phyloP scores from a whole-genome alignment of 2,797 vertebrate genomes.

The Avahi laniger region DNA sequence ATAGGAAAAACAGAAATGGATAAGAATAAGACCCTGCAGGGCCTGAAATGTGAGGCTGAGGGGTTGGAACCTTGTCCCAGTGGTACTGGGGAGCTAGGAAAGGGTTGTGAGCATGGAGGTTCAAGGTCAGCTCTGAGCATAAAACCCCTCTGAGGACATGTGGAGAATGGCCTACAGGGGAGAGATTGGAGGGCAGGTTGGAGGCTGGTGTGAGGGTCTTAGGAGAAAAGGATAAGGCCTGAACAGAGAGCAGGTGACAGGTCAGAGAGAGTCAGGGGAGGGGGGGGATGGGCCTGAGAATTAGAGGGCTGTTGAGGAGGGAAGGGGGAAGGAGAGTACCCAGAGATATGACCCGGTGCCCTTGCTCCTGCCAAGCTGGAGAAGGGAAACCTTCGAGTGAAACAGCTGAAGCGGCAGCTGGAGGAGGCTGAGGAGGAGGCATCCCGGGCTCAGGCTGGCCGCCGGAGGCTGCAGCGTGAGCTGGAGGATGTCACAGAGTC shows the following conservation, averaged over 20 bases:
- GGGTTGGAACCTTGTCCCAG: neutral
- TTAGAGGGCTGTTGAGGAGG: neutral
- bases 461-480: constrained; percentile 92
- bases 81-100: neutral
- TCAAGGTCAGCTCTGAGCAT: neutral
- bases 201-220: neutral
- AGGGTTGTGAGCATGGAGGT: neutral
- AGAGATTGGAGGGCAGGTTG: too few relatives aligned
- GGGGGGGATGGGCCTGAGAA: neutral
- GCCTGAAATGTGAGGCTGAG: neutral
- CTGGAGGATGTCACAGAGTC: constrained; percentile 92
- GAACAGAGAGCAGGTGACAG: neutral
- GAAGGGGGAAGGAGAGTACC: accelerated
- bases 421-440: constrained; percentile 96
- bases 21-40: neutral
- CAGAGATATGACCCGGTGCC: accelerated
- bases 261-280: neutral
- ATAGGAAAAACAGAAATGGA: neutral
- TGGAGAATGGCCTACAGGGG: too few relatives aligned
- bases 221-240: neutral
- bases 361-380: constrained; percentile 86
- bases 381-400: constrained; percentile 91
- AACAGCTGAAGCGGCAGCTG: constrained; percentile 94
- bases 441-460: constrained; percentile 92
- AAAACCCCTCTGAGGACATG: neutral